Evolutionary conservation across 1,140 invertebrate genomes (phyloP), one percentile per base, ranked within the genome.

Genomic region (Lepidurus apus): DNA sequence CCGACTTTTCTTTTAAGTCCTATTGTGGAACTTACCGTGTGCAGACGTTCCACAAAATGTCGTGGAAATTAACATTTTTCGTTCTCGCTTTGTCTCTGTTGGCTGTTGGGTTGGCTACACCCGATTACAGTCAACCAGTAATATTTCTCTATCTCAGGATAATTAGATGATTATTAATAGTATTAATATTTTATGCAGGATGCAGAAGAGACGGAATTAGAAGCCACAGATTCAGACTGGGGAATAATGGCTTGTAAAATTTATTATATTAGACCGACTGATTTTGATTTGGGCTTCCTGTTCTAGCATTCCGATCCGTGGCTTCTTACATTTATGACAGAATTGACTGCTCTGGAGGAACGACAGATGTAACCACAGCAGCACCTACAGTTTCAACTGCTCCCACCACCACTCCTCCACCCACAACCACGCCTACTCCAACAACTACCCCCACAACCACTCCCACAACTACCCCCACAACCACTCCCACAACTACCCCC

Each of bases 341-440:
- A 11, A 65, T 65, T 65, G 53, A 65, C 53, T 65, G 53, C 21
- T 65, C 53, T 21, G 53, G 53, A 65, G 53, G 53, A 21, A 65
- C 53, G n/a, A 0, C 47, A 65, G 6, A 0, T 0, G 21, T 21
- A 65, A 65, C 53, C 21, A 65, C 53, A 7, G 8, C 53, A 21
- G 21, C 9, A 21, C 53, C 53, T 7, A 21, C 34, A 3, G 26
- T 26, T 26, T 26, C 53, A 21, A 65, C 8, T 3, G 7, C 53
- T 17, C 17, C 53, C 6, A 17, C 53, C 0, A 13, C 53, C 1
- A 65, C 53, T 7, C 17, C 53, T 13, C 13, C 47, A 13, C 13
- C 47, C 5, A 65, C 47, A 8, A 13, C 47, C 13, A 17, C 53
- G 2, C 2, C 53, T 65, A 65, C 53, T 7, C 17, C 34, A 1